Percentiles rank a stretch among this genome's conserved stretches.
Evolutionary conservation across 2,888 invertebrate species (phyloP).

Genomic region (Lamellibrachia satsuma): DNA sequence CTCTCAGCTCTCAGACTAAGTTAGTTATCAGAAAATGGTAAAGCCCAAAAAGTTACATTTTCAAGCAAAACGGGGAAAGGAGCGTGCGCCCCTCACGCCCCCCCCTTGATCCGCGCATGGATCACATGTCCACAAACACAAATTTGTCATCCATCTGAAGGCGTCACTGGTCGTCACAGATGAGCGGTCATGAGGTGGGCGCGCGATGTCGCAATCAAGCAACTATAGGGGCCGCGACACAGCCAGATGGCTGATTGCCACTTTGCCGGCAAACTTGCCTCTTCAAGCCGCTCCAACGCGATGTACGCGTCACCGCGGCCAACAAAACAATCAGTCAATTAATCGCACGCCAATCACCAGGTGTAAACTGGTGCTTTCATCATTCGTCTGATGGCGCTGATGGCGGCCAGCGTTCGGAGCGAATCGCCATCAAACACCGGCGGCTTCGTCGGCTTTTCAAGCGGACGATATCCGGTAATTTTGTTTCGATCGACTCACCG

Average conservation of each 20-base stretch:
- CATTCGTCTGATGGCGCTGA: slow-evolving; percentile 17
- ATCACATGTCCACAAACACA: neutral
- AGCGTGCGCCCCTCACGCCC: too few relatives aligned
- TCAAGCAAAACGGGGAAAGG: too few relatives aligned
- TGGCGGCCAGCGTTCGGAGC: neutral
- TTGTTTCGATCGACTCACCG: neutral
- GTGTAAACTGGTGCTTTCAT: neutral
- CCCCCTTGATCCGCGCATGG: neutral
- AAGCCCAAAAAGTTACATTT: too few relatives aligned
- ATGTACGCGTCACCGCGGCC: neutral
- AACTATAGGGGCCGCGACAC: neutral
- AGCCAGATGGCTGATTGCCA: neutral
- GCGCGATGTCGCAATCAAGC: neutral
- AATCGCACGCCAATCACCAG: neutral
- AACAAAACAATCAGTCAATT: slow-evolving; percentile 17
- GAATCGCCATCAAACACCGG: neutral
- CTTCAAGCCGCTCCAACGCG: neutral
- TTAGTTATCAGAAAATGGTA: too few relatives aligned
- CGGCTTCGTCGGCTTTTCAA: neutral
- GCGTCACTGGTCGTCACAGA: neutral
- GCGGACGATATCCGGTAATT: slow-evolving; percentile 11
- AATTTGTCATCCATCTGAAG: neutral
- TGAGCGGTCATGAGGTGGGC: neutral
- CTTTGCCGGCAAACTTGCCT: neutral
- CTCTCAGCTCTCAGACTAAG: too few relatives aligned